Percentiles rank a stretch among this genome's conserved stretches.
Evolutionary conservation across 2,888 invertebrate species (phyloP).

Genomic region (Hylaea fasciaria): DNA sequence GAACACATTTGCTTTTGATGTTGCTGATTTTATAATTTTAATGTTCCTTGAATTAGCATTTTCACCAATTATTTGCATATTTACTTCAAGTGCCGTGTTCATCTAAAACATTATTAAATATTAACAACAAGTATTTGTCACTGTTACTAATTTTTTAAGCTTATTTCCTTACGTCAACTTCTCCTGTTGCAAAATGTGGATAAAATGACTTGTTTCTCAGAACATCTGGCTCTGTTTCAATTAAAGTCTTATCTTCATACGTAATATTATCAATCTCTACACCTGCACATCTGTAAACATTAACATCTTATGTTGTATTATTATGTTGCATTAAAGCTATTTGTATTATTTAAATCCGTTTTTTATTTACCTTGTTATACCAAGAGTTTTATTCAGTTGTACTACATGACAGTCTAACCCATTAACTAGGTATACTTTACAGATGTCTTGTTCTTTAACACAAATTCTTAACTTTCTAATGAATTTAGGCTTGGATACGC

Average conservation of each 20-base stretch:
- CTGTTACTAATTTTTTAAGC: neutral
- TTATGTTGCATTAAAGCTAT: no score
- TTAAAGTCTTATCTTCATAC: conserved; percentile 45
- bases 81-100: conserved; percentile 49
- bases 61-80: conserved; percentile 57
- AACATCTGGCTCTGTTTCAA: conserved; percentile 39
- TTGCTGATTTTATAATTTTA: conserved; percentile 31
- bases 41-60: conserved; percentile 41
- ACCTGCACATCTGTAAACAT: conserved; percentile 52
- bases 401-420: conserved; percentile 22
- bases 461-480: conserved; percentile 33
- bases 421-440: neutral
- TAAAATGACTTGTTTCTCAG: conserved; percentile 47
- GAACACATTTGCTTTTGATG: conserved; percentile 9
- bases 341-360: no score
- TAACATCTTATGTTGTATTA: neutral
- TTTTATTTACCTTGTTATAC: conserved; percentile 31
- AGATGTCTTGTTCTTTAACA: conserved; percentile 22
- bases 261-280: conserved; percentile 49
- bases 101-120: conserved; percentile 43
- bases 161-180: conserved; percentile 49
- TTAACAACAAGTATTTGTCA: neutral
- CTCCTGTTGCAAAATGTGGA: conserved; percentile 47
- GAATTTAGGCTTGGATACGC: conserved; percentile 35
- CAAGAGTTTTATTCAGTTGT: conserved; percentile 21